These are phyloP conservation scores for Limnothrissa miodon DNA, from an alignment of 2,113 vertebrate genomes.

Conservation along the genomic window DNA sequence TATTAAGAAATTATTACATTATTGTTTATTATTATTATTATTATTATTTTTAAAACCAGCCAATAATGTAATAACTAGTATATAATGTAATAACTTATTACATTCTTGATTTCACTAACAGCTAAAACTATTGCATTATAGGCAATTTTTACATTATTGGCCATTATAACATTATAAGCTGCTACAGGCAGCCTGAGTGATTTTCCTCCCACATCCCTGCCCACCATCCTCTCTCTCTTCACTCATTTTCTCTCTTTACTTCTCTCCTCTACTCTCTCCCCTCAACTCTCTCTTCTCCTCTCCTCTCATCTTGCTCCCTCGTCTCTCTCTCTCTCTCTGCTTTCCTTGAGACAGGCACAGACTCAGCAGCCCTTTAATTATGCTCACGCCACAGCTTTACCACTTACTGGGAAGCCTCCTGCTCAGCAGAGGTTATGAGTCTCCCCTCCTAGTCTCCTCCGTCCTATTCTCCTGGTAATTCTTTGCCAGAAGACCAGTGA, in stretches of 20 bases:
- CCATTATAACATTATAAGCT: too few relatives aligned
- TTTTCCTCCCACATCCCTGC: not conserved
- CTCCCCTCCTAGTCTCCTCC: not conserved
- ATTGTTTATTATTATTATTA: too few relatives aligned
- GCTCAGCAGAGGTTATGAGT: conserved; percentile 9
- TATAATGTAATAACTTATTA: too few relatives aligned
- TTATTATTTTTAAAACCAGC: too few relatives aligned
- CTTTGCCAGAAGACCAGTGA: not conserved
- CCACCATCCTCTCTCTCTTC: not conserved
- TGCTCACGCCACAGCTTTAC: not conserved
- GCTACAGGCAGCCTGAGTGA: not conserved
- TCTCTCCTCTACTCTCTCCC: not conserved
- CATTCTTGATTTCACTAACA: too few relatives aligned
- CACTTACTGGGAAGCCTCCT: not conserved
- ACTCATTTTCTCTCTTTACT: not conserved
- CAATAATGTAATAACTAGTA: too few relatives aligned
- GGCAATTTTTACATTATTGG: too few relatives aligned
- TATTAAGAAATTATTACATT: too few relatives aligned
- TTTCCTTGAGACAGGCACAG: not conserved
- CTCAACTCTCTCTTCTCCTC: not conserved
- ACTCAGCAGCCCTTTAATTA: not conserved
- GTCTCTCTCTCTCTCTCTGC: not conserved
- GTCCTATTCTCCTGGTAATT: not conserved
- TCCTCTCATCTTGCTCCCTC: not conserved
- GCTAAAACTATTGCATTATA: too few relatives aligned